Conservation (phyloP, 2,797 vertebrate genomes). For the Pseudopleuronectes americanus region DNA sequence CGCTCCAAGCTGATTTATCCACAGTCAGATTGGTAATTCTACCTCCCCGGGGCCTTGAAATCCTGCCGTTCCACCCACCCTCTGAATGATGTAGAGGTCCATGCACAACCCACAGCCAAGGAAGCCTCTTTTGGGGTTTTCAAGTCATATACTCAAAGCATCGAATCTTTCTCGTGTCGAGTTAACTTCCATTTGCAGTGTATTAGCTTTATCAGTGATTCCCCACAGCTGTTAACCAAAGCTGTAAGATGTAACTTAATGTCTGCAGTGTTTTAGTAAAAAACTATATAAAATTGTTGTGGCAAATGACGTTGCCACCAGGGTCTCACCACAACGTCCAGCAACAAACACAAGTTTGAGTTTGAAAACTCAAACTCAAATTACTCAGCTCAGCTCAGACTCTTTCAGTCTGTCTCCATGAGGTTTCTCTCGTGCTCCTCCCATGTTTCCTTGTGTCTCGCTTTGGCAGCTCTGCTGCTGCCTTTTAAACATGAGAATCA, state of each 20-base stretch:
- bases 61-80: slow-evolving; percentile 15
- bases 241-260: background rate
- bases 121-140: background rate
- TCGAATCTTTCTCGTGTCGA: background rate
- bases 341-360: no score
- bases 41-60: slow-evolving; percentile 51
- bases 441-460: no score
- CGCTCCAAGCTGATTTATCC: slow-evolving; percentile 71
- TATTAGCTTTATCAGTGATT: background rate
- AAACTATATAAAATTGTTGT: no score
- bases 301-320: no score
- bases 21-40: slow-evolving; percentile 71
- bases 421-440: no score
- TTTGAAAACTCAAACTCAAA: no score
- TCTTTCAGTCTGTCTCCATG: no score
- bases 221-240: background rate
- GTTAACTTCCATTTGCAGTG: background rate
- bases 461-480: no score
- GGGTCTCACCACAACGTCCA: no score
- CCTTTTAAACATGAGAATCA: no score
- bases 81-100: slow-evolving; percentile 16
- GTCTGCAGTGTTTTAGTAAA: background rate
- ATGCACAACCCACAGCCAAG: background rate
- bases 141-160: background rate
- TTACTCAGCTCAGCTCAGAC: no score